These are phyloP conservation scores for Nymphalis urticae DNA, from an alignment of 2,888 invertebrate genomes.

Conservation along the genomic window DNA sequence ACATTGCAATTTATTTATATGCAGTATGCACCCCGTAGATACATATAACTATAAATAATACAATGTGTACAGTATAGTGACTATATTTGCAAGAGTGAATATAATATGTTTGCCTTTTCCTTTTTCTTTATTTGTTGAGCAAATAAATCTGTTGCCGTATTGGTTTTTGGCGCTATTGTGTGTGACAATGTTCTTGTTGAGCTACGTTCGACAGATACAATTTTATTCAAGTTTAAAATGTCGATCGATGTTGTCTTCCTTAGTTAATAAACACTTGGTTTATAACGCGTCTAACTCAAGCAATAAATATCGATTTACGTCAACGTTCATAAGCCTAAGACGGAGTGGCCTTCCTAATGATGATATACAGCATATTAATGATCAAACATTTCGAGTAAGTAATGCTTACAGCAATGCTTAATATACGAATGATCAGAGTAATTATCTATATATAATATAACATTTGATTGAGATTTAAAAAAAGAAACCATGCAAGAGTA, in stretches of 20 bases:
- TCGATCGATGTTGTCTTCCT: not conserved
- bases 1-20: constrained; percentile 2
- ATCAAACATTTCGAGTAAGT: constrained; percentile 26
- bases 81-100: constrained; percentile 54
- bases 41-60: constrained; percentile 22
- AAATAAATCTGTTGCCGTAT: constrained; percentile 61
- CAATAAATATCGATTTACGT: constrained; percentile 30
- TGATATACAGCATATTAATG: constrained; percentile 38
- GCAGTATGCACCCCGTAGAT: not conserved
- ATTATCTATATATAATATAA: constrained; percentile 3
- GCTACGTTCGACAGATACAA: constrained; percentile 29
- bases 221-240: not conserved
- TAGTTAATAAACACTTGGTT: not conserved
- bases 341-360: constrained; percentile 33
- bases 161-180: constrained; percentile 60
- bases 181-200: constrained; percentile 48
- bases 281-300: constrained; percentile 15
- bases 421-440: constrained; percentile 11
- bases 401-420: constrained; percentile 14
- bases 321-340: constrained; percentile 34
- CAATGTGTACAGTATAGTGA: constrained; percentile 29
- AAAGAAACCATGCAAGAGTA: too few relatives aligned
- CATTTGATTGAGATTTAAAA: too few relatives aligned
- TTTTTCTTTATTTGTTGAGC: constrained; percentile 52
- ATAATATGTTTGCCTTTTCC: constrained; percentile 53